phyloP scores from a whole-genome alignment of 2,797 vertebrate genomes.

The Neosilurus hyrtlii region DNA sequence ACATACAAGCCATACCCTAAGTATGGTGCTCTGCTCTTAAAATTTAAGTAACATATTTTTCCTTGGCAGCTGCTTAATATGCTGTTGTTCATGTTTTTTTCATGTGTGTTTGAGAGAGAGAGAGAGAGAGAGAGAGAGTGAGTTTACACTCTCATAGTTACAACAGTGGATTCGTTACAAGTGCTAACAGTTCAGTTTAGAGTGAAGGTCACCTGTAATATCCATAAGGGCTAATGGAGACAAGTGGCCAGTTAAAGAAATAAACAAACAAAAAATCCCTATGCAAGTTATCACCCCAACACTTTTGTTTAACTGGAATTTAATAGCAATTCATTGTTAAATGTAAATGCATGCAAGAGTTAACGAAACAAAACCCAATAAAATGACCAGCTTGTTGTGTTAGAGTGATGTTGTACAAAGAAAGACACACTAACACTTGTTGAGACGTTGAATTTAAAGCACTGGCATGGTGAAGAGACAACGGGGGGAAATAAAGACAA shows the following conservation, averaged over 20 bases:
- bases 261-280: too few relatives aligned
- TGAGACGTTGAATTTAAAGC: neutral
- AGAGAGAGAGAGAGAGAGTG: too few relatives aligned
- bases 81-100: neutral
- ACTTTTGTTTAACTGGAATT: neutral
- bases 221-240: too few relatives aligned
- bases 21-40: neutral
- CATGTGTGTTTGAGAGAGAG: too few relatives aligned
- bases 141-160: too few relatives aligned
- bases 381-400: neutral
- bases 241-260: too few relatives aligned
- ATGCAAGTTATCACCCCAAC: too few relatives aligned
- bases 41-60: neutral
- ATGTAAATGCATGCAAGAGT: neutral
- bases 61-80: neutral
- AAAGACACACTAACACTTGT: neutral
- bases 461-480: neutral
- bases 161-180: too few relatives aligned
- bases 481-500: conserved; percentile 8
- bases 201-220: too few relatives aligned
- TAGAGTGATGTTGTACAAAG: too few relatives aligned
- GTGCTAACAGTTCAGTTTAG: too few relatives aligned
- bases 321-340: neutral
- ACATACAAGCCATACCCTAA: too few relatives aligned
- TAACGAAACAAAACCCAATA: neutral